Conservation (phyloP, 2,888 invertebrate genomes). For the Patella ulyssiponensis region DNA sequence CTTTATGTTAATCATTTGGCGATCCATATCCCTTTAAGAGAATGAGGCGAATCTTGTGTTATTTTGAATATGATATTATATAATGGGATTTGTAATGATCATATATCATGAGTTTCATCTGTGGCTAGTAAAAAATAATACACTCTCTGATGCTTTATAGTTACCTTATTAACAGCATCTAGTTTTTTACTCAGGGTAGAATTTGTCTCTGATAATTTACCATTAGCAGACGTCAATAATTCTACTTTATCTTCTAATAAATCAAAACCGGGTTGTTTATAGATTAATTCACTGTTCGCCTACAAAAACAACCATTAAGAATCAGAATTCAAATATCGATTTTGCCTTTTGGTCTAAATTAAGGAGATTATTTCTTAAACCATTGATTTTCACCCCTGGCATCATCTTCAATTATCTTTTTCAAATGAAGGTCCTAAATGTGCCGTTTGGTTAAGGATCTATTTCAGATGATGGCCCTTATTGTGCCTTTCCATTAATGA, state of each 20-base stretch:
- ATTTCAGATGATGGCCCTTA: too few species aligned
- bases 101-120: neutral
- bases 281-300: slow-evolving; percentile 57
- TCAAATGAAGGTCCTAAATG: too few species aligned
- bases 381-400: too few species aligned
- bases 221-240: slow-evolving; percentile 55
- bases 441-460: too few species aligned
- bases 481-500: too few species aligned
- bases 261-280: slow-evolving; percentile 56
- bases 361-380: too few species aligned
- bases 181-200: slow-evolving; percentile 55
- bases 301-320: slow-evolving; percentile 22
- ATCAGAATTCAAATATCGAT: too few species aligned
- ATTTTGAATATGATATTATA: neutral
- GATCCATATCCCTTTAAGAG: neutral
- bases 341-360: too few species aligned
- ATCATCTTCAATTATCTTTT: too few species aligned
- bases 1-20: too few species aligned
- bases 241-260: slow-evolving; percentile 56
- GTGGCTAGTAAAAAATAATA: neutral
- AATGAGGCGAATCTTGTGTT: neutral
- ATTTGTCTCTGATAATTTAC: slow-evolving; percentile 57
- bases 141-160: neutral
- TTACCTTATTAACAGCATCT: slow-evolving; percentile 54
- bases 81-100: neutral